A percentile compares a stretch with the other conserved stretches of the same genome.
These are phyloP conservation scores for Diadumene lineata DNA, from an alignment of 92 coral and sea anemone genomes.

Conservation along the genomic window DNA sequence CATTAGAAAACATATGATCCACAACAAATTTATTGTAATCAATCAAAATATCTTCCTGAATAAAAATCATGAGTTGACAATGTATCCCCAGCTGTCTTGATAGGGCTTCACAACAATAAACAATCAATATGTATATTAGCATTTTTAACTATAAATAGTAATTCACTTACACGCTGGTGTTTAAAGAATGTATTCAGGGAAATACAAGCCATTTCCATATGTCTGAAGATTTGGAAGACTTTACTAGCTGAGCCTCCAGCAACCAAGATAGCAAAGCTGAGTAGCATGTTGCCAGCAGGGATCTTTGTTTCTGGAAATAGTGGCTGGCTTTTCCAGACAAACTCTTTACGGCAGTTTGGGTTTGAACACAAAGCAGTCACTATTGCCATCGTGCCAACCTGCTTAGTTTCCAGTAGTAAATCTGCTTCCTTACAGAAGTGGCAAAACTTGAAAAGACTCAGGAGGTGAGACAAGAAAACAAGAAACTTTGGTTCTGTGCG, in stretches of 20 bases:
- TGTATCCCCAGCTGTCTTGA: background rate
- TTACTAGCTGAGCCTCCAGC: conserved; percentile 55
- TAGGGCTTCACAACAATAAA: background rate
- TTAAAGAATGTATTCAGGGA: conserved; percentile 38
- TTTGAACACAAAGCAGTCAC: conserved; percentile 20
- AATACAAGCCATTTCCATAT: conserved; percentile 60
- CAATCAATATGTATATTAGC: background rate
- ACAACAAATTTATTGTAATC: background rate
- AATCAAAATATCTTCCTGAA: no score
- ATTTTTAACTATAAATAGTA: background rate
- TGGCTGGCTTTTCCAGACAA: conserved; percentile 29
- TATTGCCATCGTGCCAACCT: conserved; percentile 61
- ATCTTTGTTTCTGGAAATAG: conserved; percentile 31
- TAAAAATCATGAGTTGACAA: no score
- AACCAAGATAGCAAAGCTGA: conserved; percentile 40
- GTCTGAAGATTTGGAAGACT: conserved; percentile 35
- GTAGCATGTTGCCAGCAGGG: conserved; percentile 49
- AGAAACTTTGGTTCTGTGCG: conserved; percentile 18
- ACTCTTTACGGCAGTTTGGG: conserved; percentile 8
- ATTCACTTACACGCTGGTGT: conserved; percentile 43
- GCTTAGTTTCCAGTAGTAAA: background rate
- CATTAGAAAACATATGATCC: background rate
- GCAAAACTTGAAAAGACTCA: conserved; percentile 56
- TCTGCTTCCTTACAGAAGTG: conserved; percentile 9
- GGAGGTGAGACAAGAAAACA: conserved; percentile 62